phyloP scores from a whole-genome alignment of 2,797 vertebrate genomes.

The Cyprinella venusta region DNA sequence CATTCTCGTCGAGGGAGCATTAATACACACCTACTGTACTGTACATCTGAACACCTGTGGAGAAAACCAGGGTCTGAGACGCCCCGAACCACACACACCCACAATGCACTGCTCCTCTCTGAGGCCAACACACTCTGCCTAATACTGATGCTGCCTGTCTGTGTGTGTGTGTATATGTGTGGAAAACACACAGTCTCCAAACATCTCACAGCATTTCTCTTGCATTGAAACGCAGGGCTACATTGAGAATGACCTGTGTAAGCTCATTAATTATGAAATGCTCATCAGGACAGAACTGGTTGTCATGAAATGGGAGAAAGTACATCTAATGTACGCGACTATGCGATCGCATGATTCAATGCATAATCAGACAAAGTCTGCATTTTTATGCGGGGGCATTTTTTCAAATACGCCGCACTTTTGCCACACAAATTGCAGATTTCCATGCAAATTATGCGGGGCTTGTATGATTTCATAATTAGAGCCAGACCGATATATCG shows the following conservation, averaged over 20 bases:
- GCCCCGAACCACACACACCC: neutral
- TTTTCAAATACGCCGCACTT: too few species aligned
- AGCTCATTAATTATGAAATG: too few species aligned
- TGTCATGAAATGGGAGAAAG: neutral
- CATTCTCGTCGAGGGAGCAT: neutral
- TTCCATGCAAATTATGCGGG: too few species aligned
- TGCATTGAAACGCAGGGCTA: neutral
- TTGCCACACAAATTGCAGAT: too few species aligned
- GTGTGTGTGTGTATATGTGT: neutral
- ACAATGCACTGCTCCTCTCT: neutral
- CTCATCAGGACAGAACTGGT: too few species aligned
- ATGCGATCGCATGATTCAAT: too few species aligned
- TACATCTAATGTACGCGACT: neutral
- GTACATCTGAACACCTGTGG: conserved; percentile 9
- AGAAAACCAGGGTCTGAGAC: neutral
- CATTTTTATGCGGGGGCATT: too few species aligned
- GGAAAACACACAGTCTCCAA: conserved; percentile 38
- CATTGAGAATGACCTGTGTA: neutral
- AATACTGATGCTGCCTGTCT: neutral
- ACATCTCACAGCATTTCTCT: neutral
- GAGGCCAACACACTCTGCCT: neutral
- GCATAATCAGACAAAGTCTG: too few species aligned
- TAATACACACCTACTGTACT: conserved; percentile 13
- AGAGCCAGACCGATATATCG: too few species aligned
- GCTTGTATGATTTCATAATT: too few species aligned